phyloP scores from a whole-genome alignment of 2,797 vertebrate genomes.

The Sandelia bainsii region DNA sequence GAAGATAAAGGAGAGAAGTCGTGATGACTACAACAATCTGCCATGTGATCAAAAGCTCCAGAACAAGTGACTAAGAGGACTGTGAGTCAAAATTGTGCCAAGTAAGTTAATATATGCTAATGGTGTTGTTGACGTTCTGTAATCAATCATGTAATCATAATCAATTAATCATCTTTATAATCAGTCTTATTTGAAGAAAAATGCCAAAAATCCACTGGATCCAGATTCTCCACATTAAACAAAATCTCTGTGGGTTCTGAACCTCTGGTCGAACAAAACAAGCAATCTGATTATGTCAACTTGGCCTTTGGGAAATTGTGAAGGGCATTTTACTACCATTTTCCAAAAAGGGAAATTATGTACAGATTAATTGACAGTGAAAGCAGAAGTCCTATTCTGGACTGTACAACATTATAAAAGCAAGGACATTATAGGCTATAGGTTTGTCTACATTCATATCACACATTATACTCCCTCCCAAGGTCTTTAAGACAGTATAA shows the following conservation, averaged over 20 bases:
- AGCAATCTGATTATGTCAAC: neutral
- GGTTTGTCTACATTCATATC: too few species aligned
- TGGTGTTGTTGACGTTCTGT: too few species aligned
- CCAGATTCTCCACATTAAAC: neutral
- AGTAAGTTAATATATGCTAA: too few species aligned
- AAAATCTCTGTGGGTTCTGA: neutral
- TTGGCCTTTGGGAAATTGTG: neutral
- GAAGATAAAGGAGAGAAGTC: too few species aligned
- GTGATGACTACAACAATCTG: neutral
- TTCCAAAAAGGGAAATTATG: too few species aligned
- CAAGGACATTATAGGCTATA: too few species aligned
- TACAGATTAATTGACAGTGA: too few species aligned
- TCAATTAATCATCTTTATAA: neutral
- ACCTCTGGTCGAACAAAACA: conserved; percentile 2
- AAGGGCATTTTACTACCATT: neutral
- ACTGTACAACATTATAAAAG: neutral
- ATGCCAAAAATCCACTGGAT: neutral
- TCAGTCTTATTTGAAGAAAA: neutral
- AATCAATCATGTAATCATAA: neutral
- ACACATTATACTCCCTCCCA: too few species aligned
- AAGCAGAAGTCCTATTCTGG: neutral
- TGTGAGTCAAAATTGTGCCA: neutral
- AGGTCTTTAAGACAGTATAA: too few species aligned
- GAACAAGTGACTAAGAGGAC: neutral
- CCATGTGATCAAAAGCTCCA: too few species aligned